Evolutionary conservation across 2,888 invertebrate genomes (phyloP).

Genomic region (Electrophaes corylata): DNA sequence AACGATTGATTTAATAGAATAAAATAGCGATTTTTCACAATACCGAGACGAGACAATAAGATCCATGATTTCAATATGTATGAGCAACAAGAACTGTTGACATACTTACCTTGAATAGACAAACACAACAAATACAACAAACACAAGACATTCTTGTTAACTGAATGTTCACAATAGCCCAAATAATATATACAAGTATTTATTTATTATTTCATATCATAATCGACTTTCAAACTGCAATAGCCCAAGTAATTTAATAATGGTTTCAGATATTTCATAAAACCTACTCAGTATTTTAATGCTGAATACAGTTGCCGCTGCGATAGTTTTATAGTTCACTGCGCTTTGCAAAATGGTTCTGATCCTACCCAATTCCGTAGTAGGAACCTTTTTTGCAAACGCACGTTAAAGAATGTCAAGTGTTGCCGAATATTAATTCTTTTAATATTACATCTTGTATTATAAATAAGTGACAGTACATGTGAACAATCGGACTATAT

Average conservation of each 20-base stretch:
- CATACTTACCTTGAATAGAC: conserved; percentile 61
- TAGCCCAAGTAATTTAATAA: conserved; percentile 75
- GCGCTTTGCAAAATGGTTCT: conserved; percentile 55
- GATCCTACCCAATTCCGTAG: conserved; percentile 26
- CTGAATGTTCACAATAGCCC: conserved; percentile 74
- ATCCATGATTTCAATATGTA: conserved; percentile 50
- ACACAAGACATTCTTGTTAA: conserved; percentile 77
- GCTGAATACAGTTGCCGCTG: conserved; percentile 68
- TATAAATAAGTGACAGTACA: conserved; percentile 70
- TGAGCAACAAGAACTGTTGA: conserved; percentile 48
- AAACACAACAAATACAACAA: conserved; percentile 30
- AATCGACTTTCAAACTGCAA: conserved; percentile 62
- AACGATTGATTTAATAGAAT: conserved; percentile 46
- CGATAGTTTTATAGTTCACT: conserved; percentile 74
- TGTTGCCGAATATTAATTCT: conserved; percentile 82
- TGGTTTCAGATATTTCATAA: conserved; percentile 56
- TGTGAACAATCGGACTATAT: conserved; percentile 50
- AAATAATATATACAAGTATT: conserved; percentile 52
- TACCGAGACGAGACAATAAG: conserved; percentile 51
- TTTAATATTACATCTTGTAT: conserved; percentile 82
- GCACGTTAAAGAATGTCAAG: conserved; percentile 75
- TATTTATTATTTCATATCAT: conserved; percentile 60
- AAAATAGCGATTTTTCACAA: conserved; percentile 82
- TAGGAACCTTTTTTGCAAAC: conserved; percentile 52
- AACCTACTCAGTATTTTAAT: conserved; percentile 54